Conservation (phyloP, 2,113 vertebrate genomes). For the Neotoma lepida region DNA sequence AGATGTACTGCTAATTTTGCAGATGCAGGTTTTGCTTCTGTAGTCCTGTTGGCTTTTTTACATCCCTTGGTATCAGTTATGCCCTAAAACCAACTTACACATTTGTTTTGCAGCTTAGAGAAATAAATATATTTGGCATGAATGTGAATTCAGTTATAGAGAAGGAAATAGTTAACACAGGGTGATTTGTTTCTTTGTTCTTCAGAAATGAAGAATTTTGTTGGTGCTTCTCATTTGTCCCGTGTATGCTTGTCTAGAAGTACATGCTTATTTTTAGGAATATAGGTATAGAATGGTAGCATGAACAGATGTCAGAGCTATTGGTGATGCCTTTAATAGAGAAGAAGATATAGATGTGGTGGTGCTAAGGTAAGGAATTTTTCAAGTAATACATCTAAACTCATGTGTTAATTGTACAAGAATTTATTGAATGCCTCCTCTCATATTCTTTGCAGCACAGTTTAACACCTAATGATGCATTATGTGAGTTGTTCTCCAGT, state of each 20-base stretch:
- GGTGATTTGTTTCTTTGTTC: constrained; percentile 55
- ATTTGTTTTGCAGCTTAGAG: neutral
- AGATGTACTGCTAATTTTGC: constrained; percentile 18
- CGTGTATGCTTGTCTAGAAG: constrained; percentile 26
- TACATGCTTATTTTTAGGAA: constrained; percentile 19
- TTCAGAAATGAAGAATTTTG: neutral
- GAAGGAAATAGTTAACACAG: constrained; percentile 6
- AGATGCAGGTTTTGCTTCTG: constrained; percentile 33
- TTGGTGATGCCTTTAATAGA: neutral
- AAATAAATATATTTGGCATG: neutral
- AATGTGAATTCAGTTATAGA: neutral
- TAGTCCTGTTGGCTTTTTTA: constrained; percentile 41
- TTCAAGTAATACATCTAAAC: neutral
- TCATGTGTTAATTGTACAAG: constrained; percentile 38
- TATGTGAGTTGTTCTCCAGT: constrained; percentile 33
- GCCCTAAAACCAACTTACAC: neutral
- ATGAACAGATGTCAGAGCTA: constrained; percentile 51
- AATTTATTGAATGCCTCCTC: constrained; percentile 33
- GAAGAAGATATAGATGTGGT: neutral
- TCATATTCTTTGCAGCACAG: constrained; percentile 4
- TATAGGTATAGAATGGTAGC: neutral
- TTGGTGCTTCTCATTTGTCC: neutral
- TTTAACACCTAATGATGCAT: constrained; percentile 13
- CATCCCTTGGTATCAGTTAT: neutral
- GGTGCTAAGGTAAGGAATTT: constrained; percentile 5